These are phyloP conservation scores for Nymphalis polychloros DNA, from an alignment of 2,888 invertebrate species.

Conservation along the genomic window DNA sequence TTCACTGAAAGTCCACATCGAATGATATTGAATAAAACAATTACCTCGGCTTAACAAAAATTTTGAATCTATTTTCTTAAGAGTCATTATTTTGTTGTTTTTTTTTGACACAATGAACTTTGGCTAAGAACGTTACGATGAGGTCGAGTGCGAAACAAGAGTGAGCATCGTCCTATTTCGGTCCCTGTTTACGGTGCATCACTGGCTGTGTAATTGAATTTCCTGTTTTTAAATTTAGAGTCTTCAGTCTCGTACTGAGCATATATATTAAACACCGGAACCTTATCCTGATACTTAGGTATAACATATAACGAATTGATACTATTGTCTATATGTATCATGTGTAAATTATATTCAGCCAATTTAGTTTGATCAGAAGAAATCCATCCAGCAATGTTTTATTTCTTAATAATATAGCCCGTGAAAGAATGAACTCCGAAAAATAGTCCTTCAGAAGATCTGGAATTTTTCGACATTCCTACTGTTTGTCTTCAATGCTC, in stretches of 20 bases:
- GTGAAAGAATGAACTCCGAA: no score
- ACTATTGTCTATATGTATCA: background rate
- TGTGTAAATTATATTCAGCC: no score
- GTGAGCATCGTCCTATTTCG: constrained; percentile 71
- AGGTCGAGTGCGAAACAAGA: constrained; percentile 63
- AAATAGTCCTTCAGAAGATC: no score
- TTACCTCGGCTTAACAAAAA: constrained; percentile 59
- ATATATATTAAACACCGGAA: constrained; percentile 23
- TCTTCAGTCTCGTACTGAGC: constrained; percentile 38
- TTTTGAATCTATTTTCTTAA: constrained; percentile 60
- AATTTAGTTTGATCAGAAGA: no score
- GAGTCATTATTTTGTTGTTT: constrained; percentile 50
- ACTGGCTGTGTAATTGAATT: constrained; percentile 75
- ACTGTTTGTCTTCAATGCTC: no score
- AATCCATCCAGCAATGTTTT: no score
- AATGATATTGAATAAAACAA: constrained; percentile 19
- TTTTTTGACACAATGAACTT: constrained; percentile 25
- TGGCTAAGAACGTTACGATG: constrained; percentile 40
- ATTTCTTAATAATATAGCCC: no score
- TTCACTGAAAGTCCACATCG: constrained; percentile 8
- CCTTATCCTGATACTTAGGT: constrained; percentile 20
- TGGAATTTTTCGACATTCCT: no score
- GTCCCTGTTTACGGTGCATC: constrained; percentile 75
- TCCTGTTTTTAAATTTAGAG: constrained; percentile 73
- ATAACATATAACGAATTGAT: background rate